These are phyloP conservation scores for Mola mola DNA, from an alignment of 2,113 vertebrate genomes.

Conservation along the genomic window DNA sequence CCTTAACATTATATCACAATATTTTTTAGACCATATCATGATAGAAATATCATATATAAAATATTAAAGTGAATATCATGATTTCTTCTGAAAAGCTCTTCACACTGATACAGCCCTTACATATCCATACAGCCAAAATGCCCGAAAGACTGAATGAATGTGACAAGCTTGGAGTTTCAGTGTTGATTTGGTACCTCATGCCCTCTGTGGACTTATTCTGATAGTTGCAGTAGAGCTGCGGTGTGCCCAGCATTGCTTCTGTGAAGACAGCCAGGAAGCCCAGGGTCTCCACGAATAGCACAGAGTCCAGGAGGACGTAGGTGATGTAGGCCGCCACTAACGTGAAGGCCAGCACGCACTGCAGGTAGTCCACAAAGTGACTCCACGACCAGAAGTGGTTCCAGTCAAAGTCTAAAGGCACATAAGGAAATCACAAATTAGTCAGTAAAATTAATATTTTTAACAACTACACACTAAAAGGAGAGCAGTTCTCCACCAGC, in stretches of 20 bases:
- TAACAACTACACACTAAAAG: background rate
- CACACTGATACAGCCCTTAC: too few species aligned
- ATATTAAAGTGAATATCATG: too few species aligned
- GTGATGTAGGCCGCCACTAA: conserved; percentile 89
- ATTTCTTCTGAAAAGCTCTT: too few species aligned
- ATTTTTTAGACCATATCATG: too few species aligned
- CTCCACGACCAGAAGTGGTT: conserved; percentile 96
- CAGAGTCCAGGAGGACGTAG: conserved; percentile 92
- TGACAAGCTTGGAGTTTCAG: background rate
- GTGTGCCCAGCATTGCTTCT: conserved; percentile 93
- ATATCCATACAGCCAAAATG: background rate
- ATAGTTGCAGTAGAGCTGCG: conserved; percentile 94
- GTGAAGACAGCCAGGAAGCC: conserved; percentile 95
- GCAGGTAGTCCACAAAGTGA: conserved; percentile 92
- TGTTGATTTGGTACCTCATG: conserved; percentile 86
- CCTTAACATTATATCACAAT: too few species aligned
- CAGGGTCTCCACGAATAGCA: conserved; percentile 90
- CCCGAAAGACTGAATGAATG: background rate
- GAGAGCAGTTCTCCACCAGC: background rate
- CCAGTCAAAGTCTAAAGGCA: conserved; percentile 89
- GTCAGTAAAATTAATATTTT: background rate
- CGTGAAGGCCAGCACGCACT: conserved; percentile 92
- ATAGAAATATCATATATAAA: too few species aligned
- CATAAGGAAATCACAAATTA: conserved; percentile 14
- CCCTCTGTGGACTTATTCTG: conserved; percentile 94